Conservation (phyloP, 2,797 vertebrate genomes). For the Hoplostethus atlanticus region DNA sequence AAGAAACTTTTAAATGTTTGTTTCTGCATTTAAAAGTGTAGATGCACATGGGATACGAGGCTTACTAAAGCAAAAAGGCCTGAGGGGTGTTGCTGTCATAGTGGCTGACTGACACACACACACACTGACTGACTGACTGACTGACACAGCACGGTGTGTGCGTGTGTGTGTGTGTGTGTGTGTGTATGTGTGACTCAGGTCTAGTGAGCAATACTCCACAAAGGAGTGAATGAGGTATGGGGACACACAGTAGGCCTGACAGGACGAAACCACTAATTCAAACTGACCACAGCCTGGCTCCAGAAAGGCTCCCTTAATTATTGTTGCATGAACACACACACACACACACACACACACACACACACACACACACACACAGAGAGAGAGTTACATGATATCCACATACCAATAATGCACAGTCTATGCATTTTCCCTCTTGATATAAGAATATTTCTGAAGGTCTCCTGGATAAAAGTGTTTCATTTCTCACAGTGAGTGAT, state of each 20-base stretch:
- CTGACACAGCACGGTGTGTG: background rate
- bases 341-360: slow-evolving; percentile 11
- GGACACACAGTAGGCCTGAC: background rate
- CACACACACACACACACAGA: slow-evolving; percentile 6
- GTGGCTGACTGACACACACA: slow-evolving; percentile 26
- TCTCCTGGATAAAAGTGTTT: too few species aligned
- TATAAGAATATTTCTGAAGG: too few species aligned
- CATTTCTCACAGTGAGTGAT: too few species aligned
- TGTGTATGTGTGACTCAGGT: slow-evolving; percentile 1
- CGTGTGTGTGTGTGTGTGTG: too few species aligned
- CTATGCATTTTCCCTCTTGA: too few species aligned
- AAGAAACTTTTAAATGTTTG: slow-evolving; percentile 36
- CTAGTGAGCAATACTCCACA: background rate
- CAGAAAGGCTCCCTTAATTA: background rate
- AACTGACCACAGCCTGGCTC: background rate
- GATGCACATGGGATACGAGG: slow-evolving; percentile 20
- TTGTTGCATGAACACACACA: slow-evolving; percentile 19
- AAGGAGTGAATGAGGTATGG: background rate
- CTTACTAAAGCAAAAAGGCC: slow-evolving; percentile 32
- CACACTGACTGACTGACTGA: slow-evolving; percentile 19
- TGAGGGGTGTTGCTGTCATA: slow-evolving; percentile 48
- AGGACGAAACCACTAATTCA: slow-evolving; percentile 6
- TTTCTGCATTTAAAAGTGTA: slow-evolving; percentile 58
- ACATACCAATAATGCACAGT: too few species aligned
- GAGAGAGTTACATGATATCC: background rate